These are phyloP conservation scores for Nixonia krombeini DNA, from an alignment of 1,140 invertebrate species.

Conservation along the genomic window DNA sequence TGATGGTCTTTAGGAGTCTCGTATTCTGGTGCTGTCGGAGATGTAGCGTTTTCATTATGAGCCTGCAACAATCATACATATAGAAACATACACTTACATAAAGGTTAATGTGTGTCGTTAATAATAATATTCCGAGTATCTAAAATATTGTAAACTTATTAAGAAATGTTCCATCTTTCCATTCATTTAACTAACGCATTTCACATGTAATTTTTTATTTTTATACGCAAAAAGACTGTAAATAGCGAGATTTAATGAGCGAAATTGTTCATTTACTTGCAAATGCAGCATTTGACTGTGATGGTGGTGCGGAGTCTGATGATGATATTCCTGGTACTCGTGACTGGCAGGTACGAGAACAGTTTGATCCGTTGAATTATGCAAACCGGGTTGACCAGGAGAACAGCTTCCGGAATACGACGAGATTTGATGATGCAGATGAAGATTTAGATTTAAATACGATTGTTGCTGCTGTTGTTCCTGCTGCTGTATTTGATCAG, in stretches of 20 bases:
- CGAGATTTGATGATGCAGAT: constrained; percentile 68
- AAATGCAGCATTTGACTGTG: constrained; percentile 53
- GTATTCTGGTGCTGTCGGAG: constrained; percentile 53
- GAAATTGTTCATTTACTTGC: constrained; percentile 20
- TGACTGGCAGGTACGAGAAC: constrained; percentile 42
- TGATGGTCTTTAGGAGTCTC: constrained; percentile 59
- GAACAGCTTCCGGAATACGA: constrained; percentile 40
- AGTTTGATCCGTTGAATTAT: constrained; percentile 36
- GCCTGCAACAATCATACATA: constrained; percentile 20
- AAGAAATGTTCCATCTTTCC: no score
- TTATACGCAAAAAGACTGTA: background rate
- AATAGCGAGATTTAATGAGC: background rate
- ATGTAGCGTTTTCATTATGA: constrained; percentile 48
- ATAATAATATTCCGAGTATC: no score
- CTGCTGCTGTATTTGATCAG: constrained; percentile 59
- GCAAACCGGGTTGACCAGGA: constrained; percentile 40
- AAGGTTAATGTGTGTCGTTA: no score
- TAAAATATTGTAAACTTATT: no score
- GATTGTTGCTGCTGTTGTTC: constrained; percentile 63
- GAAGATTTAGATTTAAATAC: constrained; percentile 67
- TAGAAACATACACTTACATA: no score
- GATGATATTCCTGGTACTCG: constrained; percentile 51
- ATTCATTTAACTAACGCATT: no score
- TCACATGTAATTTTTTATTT: no score
- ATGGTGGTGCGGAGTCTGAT: constrained; percentile 27